Conservation (phyloP, 2,113 vertebrate genomes). For the Machaerirhynchus nigripectus region DNA sequence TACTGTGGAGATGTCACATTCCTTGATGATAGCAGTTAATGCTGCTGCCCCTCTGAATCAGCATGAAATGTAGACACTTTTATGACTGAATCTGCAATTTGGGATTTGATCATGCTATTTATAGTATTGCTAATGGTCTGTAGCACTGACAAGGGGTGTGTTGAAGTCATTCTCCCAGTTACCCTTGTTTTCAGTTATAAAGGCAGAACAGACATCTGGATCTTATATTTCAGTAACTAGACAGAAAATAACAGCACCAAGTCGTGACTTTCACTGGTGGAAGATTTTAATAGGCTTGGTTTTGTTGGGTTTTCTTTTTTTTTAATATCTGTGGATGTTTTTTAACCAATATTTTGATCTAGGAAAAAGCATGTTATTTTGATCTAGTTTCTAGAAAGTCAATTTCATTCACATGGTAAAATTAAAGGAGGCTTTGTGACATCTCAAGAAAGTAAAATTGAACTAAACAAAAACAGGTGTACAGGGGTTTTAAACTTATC, state of each 20-base stretch:
- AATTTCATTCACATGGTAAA: background rate
- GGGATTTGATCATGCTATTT: conserved; percentile 43
- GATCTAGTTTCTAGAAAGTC: background rate
- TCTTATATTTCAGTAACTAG: background rate
- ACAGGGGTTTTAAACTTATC: background rate
- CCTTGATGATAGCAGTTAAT: conserved; percentile 20
- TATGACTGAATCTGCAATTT: conserved; percentile 45
- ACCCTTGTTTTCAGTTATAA: background rate
- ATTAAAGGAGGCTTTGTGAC: background rate
- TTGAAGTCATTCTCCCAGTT: background rate
- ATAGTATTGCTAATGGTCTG: conserved; percentile 34
- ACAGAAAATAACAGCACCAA: background rate
- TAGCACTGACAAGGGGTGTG: conserved; percentile 6
- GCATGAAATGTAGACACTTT: conserved; percentile 22
- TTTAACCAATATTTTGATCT: background rate
- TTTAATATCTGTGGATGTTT: background rate
- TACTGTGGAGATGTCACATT: conserved; percentile 12
- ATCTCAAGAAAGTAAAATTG: background rate
- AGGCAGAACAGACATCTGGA: background rate
- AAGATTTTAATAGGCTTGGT: background rate
- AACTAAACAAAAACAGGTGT: background rate
- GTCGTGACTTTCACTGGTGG: background rate
- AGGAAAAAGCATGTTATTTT: background rate
- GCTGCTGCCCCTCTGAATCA: conserved; percentile 26
- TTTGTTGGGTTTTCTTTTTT: background rate